Evolutionary conservation across 2,797 vertebrate genomes (phyloP), one percentile per base, ranked within the genome.

Genomic region (Pelobates cultripes): DNA sequence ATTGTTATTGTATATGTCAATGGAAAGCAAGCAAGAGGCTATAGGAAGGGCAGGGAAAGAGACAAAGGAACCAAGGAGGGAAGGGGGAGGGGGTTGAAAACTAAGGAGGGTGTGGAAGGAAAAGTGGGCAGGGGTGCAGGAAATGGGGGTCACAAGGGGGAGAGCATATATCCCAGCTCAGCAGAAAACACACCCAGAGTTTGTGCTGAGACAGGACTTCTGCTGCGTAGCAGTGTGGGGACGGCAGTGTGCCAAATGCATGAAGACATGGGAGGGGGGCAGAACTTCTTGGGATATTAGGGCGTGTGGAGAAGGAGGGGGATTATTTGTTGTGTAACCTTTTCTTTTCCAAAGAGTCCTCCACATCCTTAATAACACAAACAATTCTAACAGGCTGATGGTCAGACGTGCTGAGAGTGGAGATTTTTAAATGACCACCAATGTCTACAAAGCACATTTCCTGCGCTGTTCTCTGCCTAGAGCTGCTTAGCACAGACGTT

Each of bases 391-490:
- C 43, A 42, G 55, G 47, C 75, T 77, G 75, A 57, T 55, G 72
- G 77, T 79, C 77, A 79, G 77, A 71, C 73, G 72, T 79, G 82
- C 82, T 84, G 82, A 84, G 68, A 64, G 67, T 67, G 76, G 77
- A 67, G 82, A 75, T 84, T 84, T 84, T 79, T 76, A 55, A 79
- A 75, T 75, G 77, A 84, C 82, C 82, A 14, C 82, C 55, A 68
- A 42, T 84, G 82, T 80, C 82, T 84, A 80, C 77, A 84, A 84
- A 79, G 82, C 82, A 84, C 28, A 75, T 84, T 71, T 79, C 43
- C 76, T 57, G 64, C 51, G 17, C 60, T 69, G 42, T 55, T 70
- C 61, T 14, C 77, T 57, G 7, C 72, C 43, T 53, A 57, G 45
- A 45, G 10, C 69, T 73, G 75, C 75, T 83, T 79, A 84, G 72